Evolutionary conservation across 2,797 vertebrate species (phyloP).

Genomic region (Acanthornis magna): DNA sequence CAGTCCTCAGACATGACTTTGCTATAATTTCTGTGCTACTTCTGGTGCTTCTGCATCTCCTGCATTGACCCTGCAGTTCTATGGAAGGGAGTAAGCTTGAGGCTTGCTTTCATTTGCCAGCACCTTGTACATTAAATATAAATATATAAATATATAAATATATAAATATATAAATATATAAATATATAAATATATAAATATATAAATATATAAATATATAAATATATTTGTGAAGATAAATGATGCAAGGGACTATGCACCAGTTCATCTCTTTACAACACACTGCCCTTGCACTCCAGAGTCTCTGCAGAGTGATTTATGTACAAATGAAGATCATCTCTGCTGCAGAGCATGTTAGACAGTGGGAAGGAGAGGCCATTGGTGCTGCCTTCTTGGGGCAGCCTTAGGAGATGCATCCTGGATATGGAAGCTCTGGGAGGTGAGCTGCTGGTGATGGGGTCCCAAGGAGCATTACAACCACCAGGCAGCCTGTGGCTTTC

Average conservation of each 20-base stretch:
- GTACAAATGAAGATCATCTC: not conserved
- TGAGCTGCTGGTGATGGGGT: not conserved
- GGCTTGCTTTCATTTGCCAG: not conserved
- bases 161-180: too few relatives aligned
- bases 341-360: not conserved
- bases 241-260: not conserved
- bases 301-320: not conserved
- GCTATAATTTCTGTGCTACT: not conserved
- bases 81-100: not conserved
- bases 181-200: too few relatives aligned
- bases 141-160: too few relatives aligned
- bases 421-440: not conserved
- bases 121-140: not conserved
- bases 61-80: not conserved
- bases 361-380: not conserved
- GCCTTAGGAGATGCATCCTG: not conserved
- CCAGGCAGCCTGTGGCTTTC: not conserved
- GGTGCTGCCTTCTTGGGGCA: not conserved
- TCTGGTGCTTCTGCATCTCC: not conserved
- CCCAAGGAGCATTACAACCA: not conserved
- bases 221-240: not conserved
- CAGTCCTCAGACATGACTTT: not conserved
- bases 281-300: not conserved
- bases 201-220: too few relatives aligned
- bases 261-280: not conserved